Evolutionary conservation across 2,113 vertebrate species (phyloP), one percentile per base, ranked within the genome.

Genomic region (Polypterus senegalus): DNA sequence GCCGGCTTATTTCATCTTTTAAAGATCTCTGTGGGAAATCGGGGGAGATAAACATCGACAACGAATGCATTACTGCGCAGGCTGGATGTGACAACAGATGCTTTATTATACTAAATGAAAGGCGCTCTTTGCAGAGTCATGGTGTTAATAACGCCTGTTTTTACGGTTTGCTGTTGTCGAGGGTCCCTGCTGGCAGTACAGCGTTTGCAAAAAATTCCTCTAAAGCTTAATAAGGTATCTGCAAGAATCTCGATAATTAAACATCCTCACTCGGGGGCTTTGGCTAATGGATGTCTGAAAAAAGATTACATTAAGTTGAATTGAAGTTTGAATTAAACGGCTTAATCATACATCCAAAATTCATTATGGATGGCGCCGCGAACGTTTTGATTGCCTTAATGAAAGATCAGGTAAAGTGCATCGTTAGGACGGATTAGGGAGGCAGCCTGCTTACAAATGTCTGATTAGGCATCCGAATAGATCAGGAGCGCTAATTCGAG

Each of bases 181-280:
- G 76, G 51, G 82, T 80, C 73, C 85, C 85, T 81, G 85, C 83
- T 85, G 83, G 48, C 53, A 9, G 46, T 59, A 27, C 27, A 27
- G 27, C 79, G 87, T 78, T 78, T 68, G 83, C 83, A 88, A 83
- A 84, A 88, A 89, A 89, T 88, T 87, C 87, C 84, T 85, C 83
- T 84, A 88, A 86, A 85, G 81, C 80, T 84, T 84, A 87, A 87
- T 84, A 86, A 85, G 49, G 86, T 85, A 88, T 89, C 87, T 88
- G 85, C 83, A 86, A 88, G 88, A 88, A 88, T 88, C 87, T 84
- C 83, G 81, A 81, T 84, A 87, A 88, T 89, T 88, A 88, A 86
- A 86, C 78, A 77, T 81, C 87, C 82, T 85, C 83, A 86, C 69
- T 67, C 83, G 82, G 81, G 79, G 85, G 80, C 81, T 43, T 82